Percentiles rank a stretch among this genome's conserved stretches.
These are phyloP conservation scores for Agrotis segetum DNA, from an alignment of 2,888 invertebrate genomes.

Conservation along the genomic window DNA sequence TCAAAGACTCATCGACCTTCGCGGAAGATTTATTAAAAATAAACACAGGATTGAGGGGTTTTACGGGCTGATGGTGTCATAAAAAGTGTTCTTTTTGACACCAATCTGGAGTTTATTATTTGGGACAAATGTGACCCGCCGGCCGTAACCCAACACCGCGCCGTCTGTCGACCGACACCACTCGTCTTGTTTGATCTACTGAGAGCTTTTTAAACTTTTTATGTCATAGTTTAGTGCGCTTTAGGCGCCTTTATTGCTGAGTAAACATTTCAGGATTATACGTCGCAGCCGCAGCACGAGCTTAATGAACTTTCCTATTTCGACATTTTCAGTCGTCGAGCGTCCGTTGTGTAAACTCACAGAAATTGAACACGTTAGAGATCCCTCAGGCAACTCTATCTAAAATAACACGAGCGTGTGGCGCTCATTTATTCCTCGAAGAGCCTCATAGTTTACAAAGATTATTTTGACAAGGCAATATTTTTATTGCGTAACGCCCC, in stretches of 20 bases:
- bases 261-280: constrained; percentile 86
- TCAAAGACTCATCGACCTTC: constrained; percentile 81
- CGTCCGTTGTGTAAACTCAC: constrained; percentile 48
- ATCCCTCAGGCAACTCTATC: constrained; percentile 23
- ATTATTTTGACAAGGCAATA: constrained; percentile 55
- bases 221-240: constrained; percentile 88
- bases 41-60: constrained; percentile 82
- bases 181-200: constrained; percentile 90
- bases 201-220: constrained; percentile 91
- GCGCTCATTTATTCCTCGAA: constrained; percentile 55
- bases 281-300: constrained; percentile 72
- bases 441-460: constrained; percentile 61
- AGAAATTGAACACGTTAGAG: constrained; percentile 20
- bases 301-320: constrained; percentile 72
- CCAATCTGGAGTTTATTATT: constrained; percentile 90
- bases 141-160: constrained; percentile 84
- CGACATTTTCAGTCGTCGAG: constrained; percentile 63
- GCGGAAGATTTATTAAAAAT: constrained; percentile 86
- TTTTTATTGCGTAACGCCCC: constrained; percentile 55
- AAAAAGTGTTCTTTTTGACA: constrained; percentile 90
- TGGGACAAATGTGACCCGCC: constrained; percentile 88
- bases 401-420: constrained; percentile 41
- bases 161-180: constrained; percentile 86
- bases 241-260: constrained; percentile 88
- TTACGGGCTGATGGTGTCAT: constrained; percentile 87